Conservation (phyloP, 2,888 invertebrate genomes). For the Phasia obesa region DNA sequence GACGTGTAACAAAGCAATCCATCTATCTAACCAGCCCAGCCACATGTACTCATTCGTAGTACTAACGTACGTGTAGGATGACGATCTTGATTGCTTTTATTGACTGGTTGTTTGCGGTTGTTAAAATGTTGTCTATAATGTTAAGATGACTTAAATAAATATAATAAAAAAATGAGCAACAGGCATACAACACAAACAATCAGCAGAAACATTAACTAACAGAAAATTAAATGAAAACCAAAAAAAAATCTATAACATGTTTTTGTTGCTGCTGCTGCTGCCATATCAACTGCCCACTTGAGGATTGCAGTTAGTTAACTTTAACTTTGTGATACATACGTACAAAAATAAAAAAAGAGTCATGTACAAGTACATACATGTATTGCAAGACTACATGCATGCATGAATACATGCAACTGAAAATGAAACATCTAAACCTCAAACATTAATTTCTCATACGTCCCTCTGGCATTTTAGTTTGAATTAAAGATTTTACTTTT, state of each 20-base stretch:
- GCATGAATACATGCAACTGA: conserved; percentile 39
- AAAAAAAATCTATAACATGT: conserved; percentile 46
- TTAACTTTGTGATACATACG: conserved; percentile 47
- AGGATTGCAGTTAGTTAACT: conserved; percentile 68
- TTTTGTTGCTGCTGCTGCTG: conserved; percentile 55
- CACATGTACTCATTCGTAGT: conserved; percentile 40
- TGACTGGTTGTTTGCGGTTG: conserved; percentile 70
- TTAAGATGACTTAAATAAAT: conserved; percentile 67
- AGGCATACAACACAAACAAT: conserved; percentile 21
- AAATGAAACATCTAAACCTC: conserved; percentile 24
- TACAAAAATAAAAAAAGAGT: conserved; percentile 13
- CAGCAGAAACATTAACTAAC: conserved; percentile 39
- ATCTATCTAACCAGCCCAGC: conserved; percentile 29
- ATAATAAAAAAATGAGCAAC: conserved; percentile 13
- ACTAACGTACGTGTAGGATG: conserved; percentile 64
- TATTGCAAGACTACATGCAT: conserved; percentile 52
- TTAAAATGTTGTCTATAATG: conserved; percentile 70
- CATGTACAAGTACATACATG: conserved; percentile 50
- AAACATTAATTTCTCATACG: conserved; percentile 43
- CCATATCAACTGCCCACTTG: conserved; percentile 63
- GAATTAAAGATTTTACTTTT: conserved; percentile 14
- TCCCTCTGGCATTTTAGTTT: conserved; percentile 41
- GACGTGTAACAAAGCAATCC: conserved; percentile 56
- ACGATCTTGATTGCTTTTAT: conserved; percentile 72
- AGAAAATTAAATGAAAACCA: background rate